A percentile compares a stretch with the other conserved stretches of the same genome.
Conservation (phyloP, 2,797 vertebrate genomes). For the Mycteria americana region DNA sequence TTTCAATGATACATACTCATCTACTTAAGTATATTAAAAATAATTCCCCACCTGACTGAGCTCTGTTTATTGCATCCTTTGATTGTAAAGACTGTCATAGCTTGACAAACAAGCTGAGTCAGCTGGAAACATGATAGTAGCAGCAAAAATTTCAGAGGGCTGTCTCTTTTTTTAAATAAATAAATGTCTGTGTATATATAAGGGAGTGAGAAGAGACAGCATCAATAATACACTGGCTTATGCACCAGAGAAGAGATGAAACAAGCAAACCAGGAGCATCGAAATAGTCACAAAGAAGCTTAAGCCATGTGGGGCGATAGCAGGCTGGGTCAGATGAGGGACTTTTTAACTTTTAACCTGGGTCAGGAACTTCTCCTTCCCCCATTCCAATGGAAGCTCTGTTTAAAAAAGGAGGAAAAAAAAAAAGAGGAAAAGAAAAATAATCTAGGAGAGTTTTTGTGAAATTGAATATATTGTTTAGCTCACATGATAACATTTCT, state of each 20-base stretch:
- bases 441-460: constrained; percentile 88
- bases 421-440: constrained; percentile 24
- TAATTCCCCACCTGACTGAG: constrained; percentile 20
- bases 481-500: constrained; percentile 99
- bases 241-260: constrained; percentile 48
- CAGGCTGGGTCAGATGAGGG: constrained; percentile 62
- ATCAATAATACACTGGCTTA: constrained; percentile 23
- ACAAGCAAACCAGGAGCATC: constrained; percentile 8
- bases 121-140: constrained; percentile 32
- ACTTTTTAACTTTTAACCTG: background rate
- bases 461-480: constrained; percentile 95
- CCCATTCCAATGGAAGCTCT: constrained; percentile 80
- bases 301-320: constrained; percentile 30
- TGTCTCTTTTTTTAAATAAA: background rate
- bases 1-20: constrained; percentile 32
- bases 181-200: background rate
- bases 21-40: constrained; percentile 40
- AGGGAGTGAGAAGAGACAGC: constrained; percentile 32
- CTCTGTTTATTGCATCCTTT: constrained; percentile 25
- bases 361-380: constrained; percentile 69
- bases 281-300: constrained; percentile 22
- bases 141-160: constrained; percentile 24
- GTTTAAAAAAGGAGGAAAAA: constrained; percentile 32
- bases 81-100: constrained; percentile 37
- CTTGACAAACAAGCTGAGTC: constrained; percentile 26